Conservation (phyloP, 2,797 vertebrate species). For the Tympanoctomys barrerae region DNA sequence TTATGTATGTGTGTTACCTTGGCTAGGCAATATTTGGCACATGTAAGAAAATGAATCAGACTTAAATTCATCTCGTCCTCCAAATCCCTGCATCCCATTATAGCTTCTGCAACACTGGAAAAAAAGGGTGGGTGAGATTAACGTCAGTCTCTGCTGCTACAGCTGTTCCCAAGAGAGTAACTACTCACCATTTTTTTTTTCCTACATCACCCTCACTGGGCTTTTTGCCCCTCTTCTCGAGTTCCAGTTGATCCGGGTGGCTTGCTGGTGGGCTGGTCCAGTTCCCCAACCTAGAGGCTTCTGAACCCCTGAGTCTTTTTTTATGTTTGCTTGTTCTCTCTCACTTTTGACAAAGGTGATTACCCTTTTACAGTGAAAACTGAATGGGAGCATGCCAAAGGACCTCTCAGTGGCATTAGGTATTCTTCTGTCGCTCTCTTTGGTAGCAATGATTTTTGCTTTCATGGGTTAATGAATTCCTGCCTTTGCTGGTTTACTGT, state of each 20-base stretch:
- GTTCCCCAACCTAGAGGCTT: not conserved
- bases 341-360: not conserved
- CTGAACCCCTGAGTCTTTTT: not conserved
- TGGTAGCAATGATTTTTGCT: not conserved
- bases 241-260: not conserved
- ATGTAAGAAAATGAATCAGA: slow-evolving; percentile 34
- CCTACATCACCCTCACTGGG: not conserved
- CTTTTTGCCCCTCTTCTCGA: not conserved
- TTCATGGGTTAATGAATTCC: not conserved
- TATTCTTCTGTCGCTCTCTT: not conserved
- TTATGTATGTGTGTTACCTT: slow-evolving; percentile 13
- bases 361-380: not conserved
- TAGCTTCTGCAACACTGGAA: not conserved
- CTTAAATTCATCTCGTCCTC: slow-evolving; percentile 54
- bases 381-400: not conserved
- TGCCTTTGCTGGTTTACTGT: not conserved
- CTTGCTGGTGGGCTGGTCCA: not conserved
- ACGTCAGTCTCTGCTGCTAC: not conserved
- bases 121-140: slow-evolving; percentile 25
- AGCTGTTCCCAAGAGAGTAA: not conserved
- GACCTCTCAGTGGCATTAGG: not conserved
- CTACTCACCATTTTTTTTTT: not conserved
- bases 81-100: not conserved
- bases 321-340: not conserved
- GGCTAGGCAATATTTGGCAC: slow-evolving; percentile 2